Evolutionary conservation across 2,888 invertebrate genomes (phyloP).

Genomic region (Cabera pusaria): DNA sequence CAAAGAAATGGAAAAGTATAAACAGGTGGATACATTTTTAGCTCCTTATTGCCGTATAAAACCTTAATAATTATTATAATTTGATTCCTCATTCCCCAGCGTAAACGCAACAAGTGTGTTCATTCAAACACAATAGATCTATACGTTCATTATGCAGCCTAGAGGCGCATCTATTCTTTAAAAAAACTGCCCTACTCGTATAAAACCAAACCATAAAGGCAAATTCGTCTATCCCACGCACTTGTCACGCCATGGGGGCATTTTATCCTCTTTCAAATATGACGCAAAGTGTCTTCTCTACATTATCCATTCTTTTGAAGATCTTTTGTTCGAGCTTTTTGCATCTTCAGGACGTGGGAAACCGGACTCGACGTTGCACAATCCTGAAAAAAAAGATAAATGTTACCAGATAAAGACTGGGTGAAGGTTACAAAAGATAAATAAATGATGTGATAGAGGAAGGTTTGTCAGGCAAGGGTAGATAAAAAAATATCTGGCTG

Average conservation of each 20-base stretch:
- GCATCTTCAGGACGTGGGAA: constrained; percentile 61
- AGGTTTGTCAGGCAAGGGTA: neutral
- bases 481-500: constrained; percentile 2
- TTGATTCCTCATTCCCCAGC: constrained; percentile 25
- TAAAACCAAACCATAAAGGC: constrained; percentile 35
- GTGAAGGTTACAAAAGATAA: constrained; percentile 7
- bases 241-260: constrained; percentile 67
- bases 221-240: constrained; percentile 49
- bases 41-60: no score
- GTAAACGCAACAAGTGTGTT: constrained; percentile 56
- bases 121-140: constrained; percentile 51
- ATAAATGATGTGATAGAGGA: constrained; percentile 5
- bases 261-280: constrained; percentile 50
- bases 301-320: constrained; percentile 43
- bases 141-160: constrained; percentile 41
- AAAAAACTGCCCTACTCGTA: constrained; percentile 13
- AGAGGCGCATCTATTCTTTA: constrained; percentile 21
- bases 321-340: constrained; percentile 53
- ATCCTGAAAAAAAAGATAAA: constrained; percentile 46
- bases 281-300: constrained; percentile 55
- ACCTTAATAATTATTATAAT: constrained; percentile 2
- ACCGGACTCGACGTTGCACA: constrained; percentile 35
- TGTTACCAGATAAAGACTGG: constrained; percentile 22
- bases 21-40: no score
- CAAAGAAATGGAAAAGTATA: no score